Evolutionary conservation across 1,140 invertebrate genomes (phyloP).

Genomic region (Orussus abietinus): DNA sequence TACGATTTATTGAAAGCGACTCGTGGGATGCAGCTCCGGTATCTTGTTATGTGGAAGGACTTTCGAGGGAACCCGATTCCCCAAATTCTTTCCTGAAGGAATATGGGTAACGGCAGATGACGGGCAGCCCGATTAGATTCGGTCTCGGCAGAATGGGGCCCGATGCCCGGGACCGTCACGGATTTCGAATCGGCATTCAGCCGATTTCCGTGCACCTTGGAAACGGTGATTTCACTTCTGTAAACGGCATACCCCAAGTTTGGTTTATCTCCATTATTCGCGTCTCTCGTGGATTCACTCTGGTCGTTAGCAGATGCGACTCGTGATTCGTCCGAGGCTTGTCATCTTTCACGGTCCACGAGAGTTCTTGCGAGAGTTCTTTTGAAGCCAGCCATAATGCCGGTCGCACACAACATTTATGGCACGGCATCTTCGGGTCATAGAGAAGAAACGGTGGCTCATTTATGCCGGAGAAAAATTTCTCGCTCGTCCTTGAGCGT

Average conservation of each 20-base stretch:
- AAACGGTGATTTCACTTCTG: slow-evolving; percentile 30
- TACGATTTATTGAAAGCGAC: no score
- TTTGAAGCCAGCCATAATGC: no score
- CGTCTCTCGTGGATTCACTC: slow-evolving; percentile 16
- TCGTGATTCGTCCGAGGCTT: slow-evolving; percentile 31
- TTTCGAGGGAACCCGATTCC: no score
- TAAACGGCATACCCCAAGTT: slow-evolving; percentile 4
- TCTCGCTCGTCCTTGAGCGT: slow-evolving; percentile 10
- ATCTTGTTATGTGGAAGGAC: no score
- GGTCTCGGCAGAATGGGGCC: slow-evolving; percentile 24
- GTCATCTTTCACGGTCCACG: slow-evolving; percentile 29
- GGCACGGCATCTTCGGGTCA: no score
- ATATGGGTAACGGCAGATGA: slow-evolving; percentile 26
- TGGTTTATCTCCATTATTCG: slow-evolving; percentile 5
- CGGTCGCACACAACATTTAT: no score
- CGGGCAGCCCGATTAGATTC: slow-evolving; percentile 31
- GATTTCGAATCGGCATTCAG: slow-evolving; percentile 30
- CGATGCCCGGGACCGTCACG: slow-evolving; percentile 31
- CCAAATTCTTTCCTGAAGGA: no score
- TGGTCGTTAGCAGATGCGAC: slow-evolving; percentile 36
- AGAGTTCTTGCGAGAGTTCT: no score
- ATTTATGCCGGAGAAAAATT: slow-evolving; percentile 1
- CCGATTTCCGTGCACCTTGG: slow-evolving; percentile 33
- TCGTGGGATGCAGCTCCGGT: no score
- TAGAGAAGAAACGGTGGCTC: neutral